Percentiles rank a stretch among this genome's conserved stretches.
phyloP scores from a whole-genome alignment of 2,797 vertebrate species.

The Pseudocheirus occidentalis region DNA sequence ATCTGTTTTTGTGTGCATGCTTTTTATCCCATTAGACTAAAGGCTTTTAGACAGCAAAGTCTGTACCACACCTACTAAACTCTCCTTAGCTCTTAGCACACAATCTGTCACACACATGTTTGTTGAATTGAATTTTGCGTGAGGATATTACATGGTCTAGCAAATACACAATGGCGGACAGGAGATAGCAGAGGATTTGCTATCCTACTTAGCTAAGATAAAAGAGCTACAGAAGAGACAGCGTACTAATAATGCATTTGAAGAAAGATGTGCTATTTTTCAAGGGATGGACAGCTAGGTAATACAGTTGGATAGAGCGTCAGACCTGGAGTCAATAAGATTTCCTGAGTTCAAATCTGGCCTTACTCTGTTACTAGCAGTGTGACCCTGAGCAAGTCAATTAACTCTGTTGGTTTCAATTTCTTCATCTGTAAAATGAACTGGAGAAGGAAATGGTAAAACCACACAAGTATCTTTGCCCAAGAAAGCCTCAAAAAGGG shows the following conservation, averaged over 20 bases:
- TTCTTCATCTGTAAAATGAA: background rate
- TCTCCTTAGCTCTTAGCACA: background rate
- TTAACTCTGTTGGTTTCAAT: background rate
- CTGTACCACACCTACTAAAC: background rate
- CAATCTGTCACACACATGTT: background rate
- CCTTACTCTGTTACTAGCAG: background rate
- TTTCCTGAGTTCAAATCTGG: background rate
- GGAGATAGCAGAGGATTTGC: background rate
- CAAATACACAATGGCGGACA: background rate
- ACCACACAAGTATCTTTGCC: background rate
- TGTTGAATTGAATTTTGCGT: background rate
- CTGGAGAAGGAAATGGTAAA: background rate
- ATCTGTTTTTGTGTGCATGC: background rate
- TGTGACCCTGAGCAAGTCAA: background rate
- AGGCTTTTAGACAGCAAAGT: background rate
- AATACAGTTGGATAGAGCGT: background rate
- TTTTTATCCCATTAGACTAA: background rate
- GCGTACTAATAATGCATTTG: slow-evolving; percentile 11
- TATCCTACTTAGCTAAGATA: background rate
- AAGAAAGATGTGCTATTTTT: slow-evolving; percentile 40
- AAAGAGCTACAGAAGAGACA: slow-evolving; percentile 21
- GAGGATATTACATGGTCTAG: background rate
- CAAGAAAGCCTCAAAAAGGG: background rate
- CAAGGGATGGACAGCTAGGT: background rate
- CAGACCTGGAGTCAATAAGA: background rate